phyloP scores from a whole-genome alignment of 2,797 vertebrate species.

The Rhinoraja longicauda region DNA sequence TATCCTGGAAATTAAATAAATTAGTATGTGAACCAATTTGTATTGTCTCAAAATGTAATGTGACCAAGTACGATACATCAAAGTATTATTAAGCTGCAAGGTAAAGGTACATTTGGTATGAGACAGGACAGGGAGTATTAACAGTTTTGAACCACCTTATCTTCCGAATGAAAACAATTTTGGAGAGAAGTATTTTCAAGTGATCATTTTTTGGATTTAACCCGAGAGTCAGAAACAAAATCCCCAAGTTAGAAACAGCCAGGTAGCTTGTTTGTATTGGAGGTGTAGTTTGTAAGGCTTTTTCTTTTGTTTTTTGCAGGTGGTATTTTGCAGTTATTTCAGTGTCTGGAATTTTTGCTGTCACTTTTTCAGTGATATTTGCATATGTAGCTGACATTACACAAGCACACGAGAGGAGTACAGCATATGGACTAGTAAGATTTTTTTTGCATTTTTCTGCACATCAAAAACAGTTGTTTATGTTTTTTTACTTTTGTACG shows the following conservation, averaged over 20 bases:
- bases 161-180: background rate
- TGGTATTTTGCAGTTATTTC: slow-evolving; percentile 96
- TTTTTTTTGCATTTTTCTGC: background rate
- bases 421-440: slow-evolving; percentile 87
- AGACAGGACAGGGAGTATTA: background rate
- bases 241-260: background rate
- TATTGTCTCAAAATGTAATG: background rate
- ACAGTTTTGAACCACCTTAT: background rate
- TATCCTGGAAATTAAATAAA: background rate
- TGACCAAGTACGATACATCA: background rate
- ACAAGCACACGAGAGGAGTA: slow-evolving; percentile 77
- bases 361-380: slow-evolving; percentile 94
- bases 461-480: background rate
- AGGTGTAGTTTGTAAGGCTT: background rate
- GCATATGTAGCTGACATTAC: slow-evolving; percentile 91
- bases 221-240: background rate
- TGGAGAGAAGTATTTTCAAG: background rate
- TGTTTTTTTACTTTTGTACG: background rate
- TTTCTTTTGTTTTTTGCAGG: slow-evolving; percentile 58
- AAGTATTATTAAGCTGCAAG: background rate
- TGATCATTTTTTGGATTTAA: background rate
- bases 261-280: background rate
- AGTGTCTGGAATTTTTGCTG: slow-evolving; percentile 85
- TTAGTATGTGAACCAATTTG: background rate
- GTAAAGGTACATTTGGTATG: background rate